Base-by-base conservation (phyloP, 2,113 vertebrate species). In the Apteryx mantelli region DNA sequence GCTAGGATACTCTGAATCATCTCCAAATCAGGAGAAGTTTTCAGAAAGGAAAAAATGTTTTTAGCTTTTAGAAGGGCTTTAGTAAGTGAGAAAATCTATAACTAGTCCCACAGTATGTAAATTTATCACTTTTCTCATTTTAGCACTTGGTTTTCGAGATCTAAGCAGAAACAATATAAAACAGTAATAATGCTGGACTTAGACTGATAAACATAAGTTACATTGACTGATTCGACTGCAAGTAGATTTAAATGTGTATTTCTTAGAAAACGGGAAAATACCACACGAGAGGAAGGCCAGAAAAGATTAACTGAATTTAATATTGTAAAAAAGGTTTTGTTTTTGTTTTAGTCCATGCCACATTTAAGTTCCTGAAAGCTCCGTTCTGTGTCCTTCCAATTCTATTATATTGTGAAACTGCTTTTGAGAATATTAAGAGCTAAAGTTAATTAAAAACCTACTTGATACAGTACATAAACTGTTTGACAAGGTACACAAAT, bases 391-490 rank as follows among this genome's bases (percentile, higher is more conserved):
- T 53, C 40, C 89, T 93, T 95, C 96, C 92, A 93, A 90, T 96
- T 95, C 95, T 38, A 38, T 83, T 66, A 89, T 96, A 88, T 82
- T 81, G 78, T 94, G 86, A 95, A 97, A 97, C 81, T 74, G 84
- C 89, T 93, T 97, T 96, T 89, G 96, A 98, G 89, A 96, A 83
- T 68, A 42, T 89, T 88, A 94, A 91, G 85, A 97, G 88, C 60
- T 94, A 69, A 34, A 38, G 12, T 32, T 8, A 48, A n/a, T 38
- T 34, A 78, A 95, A 84, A 94, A 77, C 82, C 81, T 63, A 46
- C 92, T 77, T 87, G 91, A 88, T 96, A 95, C 79, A 94, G 25
- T 32, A 56, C 21, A 60, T 74, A 85, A 96, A 78, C 77, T 63
- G 58, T 80, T 75, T 88, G 79, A 89, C 89, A 86, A 83, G 38